phyloP scores from a whole-genome alignment of 2,888 invertebrate species.

The Epinotia demarniana region DNA sequence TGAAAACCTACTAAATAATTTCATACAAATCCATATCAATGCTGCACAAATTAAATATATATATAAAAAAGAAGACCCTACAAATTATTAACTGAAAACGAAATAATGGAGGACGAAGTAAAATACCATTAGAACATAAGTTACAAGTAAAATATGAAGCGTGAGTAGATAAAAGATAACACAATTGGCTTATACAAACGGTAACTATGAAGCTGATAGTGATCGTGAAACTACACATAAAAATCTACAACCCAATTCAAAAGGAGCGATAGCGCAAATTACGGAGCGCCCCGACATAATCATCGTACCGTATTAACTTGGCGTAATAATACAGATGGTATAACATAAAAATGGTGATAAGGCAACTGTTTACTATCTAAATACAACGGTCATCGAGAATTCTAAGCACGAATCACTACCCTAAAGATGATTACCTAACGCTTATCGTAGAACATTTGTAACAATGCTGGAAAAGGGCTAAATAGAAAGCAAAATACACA shows the following conservation, averaged over 20 bases:
- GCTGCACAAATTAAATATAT: neutral
- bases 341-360: conserved; percentile 61
- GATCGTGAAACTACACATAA: conserved; percentile 65
- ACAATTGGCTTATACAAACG: conserved; percentile 62
- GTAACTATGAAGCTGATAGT: conserved; percentile 65
- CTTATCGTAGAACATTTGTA: conserved; percentile 57
- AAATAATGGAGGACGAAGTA: neutral
- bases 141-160: conserved; percentile 23
- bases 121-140: neutral
- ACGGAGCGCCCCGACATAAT: conserved; percentile 47
- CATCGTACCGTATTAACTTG: conserved; percentile 56
- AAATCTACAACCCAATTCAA: conserved; percentile 66
- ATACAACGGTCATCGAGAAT: conserved; percentile 52
- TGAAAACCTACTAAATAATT: no score
- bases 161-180: conserved; percentile 61
- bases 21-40: no score
- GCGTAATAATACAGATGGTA: conserved; percentile 58
- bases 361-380: conserved; percentile 52
- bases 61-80: neutral
- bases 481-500: conserved; percentile 31
- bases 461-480: conserved; percentile 39
- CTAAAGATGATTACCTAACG: conserved; percentile 66
- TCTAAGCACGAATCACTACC: conserved; percentile 64
- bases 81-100: neutral
- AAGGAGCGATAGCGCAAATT: conserved; percentile 58